Evolutionary conservation across 2,888 invertebrate genomes (phyloP).

Genomic region (Apoda limacodes): DNA sequence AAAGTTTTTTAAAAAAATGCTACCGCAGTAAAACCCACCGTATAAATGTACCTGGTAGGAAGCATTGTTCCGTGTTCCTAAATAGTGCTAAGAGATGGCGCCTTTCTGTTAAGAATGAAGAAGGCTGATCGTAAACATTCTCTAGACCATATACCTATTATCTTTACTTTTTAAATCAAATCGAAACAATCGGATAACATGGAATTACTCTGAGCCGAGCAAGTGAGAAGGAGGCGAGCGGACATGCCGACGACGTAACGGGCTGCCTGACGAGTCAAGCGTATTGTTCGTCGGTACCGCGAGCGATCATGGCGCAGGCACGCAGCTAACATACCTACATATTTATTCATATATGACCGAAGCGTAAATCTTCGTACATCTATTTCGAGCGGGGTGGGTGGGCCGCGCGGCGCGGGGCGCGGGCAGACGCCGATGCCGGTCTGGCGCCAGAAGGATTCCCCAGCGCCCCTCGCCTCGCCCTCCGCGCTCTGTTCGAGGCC

Average conservation of each 20-base stretch:
- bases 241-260: conserved; percentile 66
- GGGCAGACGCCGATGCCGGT: conserved; percentile 64
- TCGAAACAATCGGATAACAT: no score
- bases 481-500: conserved; percentile 33
- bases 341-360: conserved; percentile 51
- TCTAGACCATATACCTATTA: no score
- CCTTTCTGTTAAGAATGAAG: no score
- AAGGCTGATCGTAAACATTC: no score
- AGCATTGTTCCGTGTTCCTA: no score
- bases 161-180: neutral
- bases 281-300: no score
- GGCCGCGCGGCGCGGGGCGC: conserved; percentile 41
- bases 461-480: conserved; percentile 52
- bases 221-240: conserved; percentile 49
- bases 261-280: no score
- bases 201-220: conserved; percentile 44
- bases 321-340: conserved; percentile 55
- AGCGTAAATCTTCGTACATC: conserved; percentile 69
- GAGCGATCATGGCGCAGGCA: no score
- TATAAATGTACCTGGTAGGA: no score
- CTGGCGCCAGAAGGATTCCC: conserved; percentile 72
- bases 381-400: conserved; percentile 59
- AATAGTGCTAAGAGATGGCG: conserved; percentile 6
- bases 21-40: no score
- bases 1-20: no score